These are phyloP conservation scores for Hippocampus abdominalis DNA, from an alignment of 2,113 vertebrate species.

Conservation along the genomic window DNA sequence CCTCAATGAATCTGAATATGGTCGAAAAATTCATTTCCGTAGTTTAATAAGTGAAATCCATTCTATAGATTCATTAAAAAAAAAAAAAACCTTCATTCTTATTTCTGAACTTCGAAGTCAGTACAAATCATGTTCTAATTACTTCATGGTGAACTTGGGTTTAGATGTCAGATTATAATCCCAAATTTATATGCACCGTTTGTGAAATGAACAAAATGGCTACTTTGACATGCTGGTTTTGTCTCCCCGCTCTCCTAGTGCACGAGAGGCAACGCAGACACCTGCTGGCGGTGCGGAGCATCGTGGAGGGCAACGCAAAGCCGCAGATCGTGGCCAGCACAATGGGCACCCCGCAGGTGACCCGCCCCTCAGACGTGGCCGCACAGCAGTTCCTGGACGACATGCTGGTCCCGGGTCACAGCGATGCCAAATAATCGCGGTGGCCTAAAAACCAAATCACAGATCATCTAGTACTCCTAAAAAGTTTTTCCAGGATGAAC, in stretches of 20 bases:
- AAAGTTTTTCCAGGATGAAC: too few species aligned
- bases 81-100: too few species aligned
- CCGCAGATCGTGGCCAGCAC: neutral
- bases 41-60: too few species aligned
- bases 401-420: neutral
- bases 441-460: neutral
- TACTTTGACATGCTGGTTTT: neutral
- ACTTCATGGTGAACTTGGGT: too few species aligned
- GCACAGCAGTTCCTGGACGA: conserved; percentile 23
- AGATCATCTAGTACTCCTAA: neutral
- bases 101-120: too few species aligned
- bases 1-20: too few species aligned
- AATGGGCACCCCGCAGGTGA: neutral
- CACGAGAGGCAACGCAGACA: conserved; percentile 80
- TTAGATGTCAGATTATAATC: too few species aligned
- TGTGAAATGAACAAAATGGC: neutral
- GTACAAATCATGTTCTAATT: too few species aligned
- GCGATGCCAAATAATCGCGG: neutral
- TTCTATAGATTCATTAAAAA: too few species aligned
- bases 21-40: too few species aligned
- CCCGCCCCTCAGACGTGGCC: conserved; percentile 25
- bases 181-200: too few species aligned
- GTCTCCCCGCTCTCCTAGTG: conserved; percentile 65
- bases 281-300: conserved; percentile 76
- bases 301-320: conserved; percentile 69